Conservation (phyloP, 2,888 invertebrate genomes). For the Julus scanicus region DNA sequence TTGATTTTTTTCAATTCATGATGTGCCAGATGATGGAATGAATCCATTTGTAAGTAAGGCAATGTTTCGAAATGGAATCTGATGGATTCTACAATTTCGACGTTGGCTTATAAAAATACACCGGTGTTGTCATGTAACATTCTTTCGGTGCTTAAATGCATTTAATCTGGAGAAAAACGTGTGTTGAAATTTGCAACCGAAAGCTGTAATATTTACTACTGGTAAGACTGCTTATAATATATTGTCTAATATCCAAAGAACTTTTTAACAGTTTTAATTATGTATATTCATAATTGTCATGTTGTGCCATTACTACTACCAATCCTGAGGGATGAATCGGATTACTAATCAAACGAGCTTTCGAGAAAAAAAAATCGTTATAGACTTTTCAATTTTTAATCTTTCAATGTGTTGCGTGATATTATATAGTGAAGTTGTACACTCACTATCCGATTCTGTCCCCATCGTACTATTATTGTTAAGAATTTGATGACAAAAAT, state of each 20-base stretch:
- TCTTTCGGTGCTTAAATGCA: constrained; percentile 44
- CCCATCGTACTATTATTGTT: constrained; percentile 49
- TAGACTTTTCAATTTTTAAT: constrained; percentile 48
- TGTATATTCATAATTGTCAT: constrained; percentile 50
- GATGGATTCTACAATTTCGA: too few relatives aligned
- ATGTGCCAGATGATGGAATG: neutral
- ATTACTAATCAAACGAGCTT: constrained; percentile 51
- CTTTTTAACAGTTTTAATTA: constrained; percentile 49
- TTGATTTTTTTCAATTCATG: neutral
- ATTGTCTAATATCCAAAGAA: constrained; percentile 50
- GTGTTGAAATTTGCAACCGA: constrained; percentile 50
- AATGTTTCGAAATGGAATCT: too few relatives aligned
- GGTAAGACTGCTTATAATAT: constrained; percentile 49
- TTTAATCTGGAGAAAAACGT: constrained; percentile 32
- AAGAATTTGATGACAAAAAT: constrained; percentile 51
- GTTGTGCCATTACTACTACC: constrained; percentile 49
- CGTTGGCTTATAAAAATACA: neutral
- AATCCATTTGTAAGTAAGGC: neutral
- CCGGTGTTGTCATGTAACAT: neutral
- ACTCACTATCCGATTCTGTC: constrained; percentile 48
- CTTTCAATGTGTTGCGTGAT: constrained; percentile 49
- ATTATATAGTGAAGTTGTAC: constrained; percentile 50
- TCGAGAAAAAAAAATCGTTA: constrained; percentile 47
- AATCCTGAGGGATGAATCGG: constrained; percentile 32
- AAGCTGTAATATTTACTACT: constrained; percentile 46